Base-by-base conservation (phyloP, 30 jellyfish, hydroid and myxozoan genomes). In the Aurelia sp. region DNA sequence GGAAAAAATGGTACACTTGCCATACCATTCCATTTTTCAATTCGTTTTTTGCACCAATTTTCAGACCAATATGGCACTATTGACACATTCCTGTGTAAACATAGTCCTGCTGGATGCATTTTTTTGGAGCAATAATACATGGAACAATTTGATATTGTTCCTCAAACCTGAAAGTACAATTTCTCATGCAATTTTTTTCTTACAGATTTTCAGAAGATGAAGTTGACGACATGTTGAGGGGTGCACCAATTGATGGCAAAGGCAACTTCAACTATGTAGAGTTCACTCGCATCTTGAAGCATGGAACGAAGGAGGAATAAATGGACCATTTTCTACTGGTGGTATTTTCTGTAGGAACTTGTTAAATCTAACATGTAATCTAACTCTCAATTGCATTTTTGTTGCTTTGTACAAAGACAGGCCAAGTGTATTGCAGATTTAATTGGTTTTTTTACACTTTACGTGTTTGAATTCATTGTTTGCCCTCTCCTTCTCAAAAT, bases 291-390 rank as follows among this genome's bases (percentile, higher is more conserved):
- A 90, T 96, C 72, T 80, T 96, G 84, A 96, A 90, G 75, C 99
- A 96, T 74, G 99, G 99, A 52, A 76, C 97, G 94, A 96, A 91
- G 67, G 99, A 96, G 65, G 99, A 96, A 82, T 92, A 76, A 80
- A 67, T 65, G 44, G 84, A 77, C 89, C 60, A 31, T 84, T 24
- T 58, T 60, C 64, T 65, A 57, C 10, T 6, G 55, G 75, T 35
- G 74, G 55, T 77, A 72, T 74, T 61, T 70, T 65, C 63, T 84
- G 74, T 68, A 71, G 61, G 78, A 84, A 41, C 66, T 63, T 79
- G 81, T 58, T 63, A 17, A 41, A 79, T 58, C 64, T 74, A 40
- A 20, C 50, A 60, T 48, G 70, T 79, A 79, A 79, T 63, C 80
- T 64, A 69, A 69, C 75, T 20, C 60, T 69, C 80, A 27, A 22